These are phyloP conservation scores for Pyralis farinalis DNA, from an alignment of 2,888 invertebrate genomes.

Conservation along the genomic window DNA sequence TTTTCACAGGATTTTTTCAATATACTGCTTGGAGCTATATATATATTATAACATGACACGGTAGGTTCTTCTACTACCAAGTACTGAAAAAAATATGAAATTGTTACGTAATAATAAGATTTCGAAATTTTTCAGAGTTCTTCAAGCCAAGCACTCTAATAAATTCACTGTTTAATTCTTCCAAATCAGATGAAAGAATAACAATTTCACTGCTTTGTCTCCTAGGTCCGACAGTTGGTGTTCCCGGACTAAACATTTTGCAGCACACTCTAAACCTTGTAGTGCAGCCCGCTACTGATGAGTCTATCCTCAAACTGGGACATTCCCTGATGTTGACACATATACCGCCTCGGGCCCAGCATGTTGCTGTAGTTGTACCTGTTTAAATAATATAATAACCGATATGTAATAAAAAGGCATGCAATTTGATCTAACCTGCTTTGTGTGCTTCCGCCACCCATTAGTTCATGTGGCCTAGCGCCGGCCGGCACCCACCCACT, in stretches of 20 bases:
- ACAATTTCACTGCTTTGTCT: constrained; percentile 17
- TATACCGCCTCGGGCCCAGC: constrained; percentile 53
- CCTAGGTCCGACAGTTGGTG: constrained; percentile 28
- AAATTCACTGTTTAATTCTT: constrained; percentile 22
- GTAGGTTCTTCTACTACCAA: too few species aligned
- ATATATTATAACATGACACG: too few species aligned
- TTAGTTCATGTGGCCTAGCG: too few species aligned
- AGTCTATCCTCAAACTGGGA: constrained; percentile 30
- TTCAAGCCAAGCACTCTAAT: constrained; percentile 23
- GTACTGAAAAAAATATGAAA: too few species aligned
- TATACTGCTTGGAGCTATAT: too few species aligned
- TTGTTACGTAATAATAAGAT: too few species aligned
- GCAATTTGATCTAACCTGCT: too few species aligned
- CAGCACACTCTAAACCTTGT: constrained; percentile 44
- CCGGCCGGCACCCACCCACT: too few species aligned
- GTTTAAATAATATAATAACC: too few species aligned
- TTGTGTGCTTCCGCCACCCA: too few species aligned
- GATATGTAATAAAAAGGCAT: too few species aligned
- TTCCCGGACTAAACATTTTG: constrained; percentile 19
- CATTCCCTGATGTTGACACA: constrained; percentile 41
- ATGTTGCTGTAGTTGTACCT: constrained; percentile 40
- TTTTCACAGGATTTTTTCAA: too few species aligned
- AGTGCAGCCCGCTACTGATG: constrained; percentile 38
- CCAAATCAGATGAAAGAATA: constrained; percentile 14
- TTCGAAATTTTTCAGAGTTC: constrained; percentile 17